A percentile compares a stretch with the other conserved stretches of the same genome.
These are phyloP conservation scores for Trachops cirrhosus DNA, from an alignment of 2,797 vertebrate genomes.

Conservation along the genomic window DNA sequence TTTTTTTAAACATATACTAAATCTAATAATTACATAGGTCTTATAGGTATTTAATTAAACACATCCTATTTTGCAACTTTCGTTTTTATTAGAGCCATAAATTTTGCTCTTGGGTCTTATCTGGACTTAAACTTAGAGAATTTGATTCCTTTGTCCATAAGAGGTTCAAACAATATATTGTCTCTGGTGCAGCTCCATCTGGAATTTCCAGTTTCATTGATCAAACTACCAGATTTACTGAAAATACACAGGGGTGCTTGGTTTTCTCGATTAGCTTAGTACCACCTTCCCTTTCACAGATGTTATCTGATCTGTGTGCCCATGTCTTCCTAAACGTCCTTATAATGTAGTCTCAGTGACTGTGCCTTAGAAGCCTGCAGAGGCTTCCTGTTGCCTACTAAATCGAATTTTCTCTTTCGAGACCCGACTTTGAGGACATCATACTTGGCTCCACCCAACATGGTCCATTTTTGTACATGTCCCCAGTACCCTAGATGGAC, in stretches of 20 bases:
- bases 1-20: background rate
- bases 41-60: background rate
- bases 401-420: background rate
- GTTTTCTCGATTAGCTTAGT: background rate
- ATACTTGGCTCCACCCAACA: background rate
- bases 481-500: background rate
- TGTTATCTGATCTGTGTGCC: background rate
- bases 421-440: background rate
- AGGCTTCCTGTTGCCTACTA: background rate
- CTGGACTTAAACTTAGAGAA: background rate
- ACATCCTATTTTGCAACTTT: background rate
- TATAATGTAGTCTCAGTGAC: background rate
- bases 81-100: background rate
- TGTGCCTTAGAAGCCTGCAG: background rate
- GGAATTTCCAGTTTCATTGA: slow-evolving; percentile 13
- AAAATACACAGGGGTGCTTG: background rate
- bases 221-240: background rate
- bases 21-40: background rate
- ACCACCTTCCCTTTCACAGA: background rate
- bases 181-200: background rate
- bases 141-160: background rate
- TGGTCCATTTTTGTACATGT: background rate
- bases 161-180: background rate
- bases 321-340: background rate
- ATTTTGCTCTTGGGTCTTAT: slow-evolving; percentile 11